A percentile compares a stretch with the other conserved stretches of the same genome.
Evolutionary conservation across 2,888 invertebrate species (phyloP).

Genomic region (Arctia plantaginis): DNA sequence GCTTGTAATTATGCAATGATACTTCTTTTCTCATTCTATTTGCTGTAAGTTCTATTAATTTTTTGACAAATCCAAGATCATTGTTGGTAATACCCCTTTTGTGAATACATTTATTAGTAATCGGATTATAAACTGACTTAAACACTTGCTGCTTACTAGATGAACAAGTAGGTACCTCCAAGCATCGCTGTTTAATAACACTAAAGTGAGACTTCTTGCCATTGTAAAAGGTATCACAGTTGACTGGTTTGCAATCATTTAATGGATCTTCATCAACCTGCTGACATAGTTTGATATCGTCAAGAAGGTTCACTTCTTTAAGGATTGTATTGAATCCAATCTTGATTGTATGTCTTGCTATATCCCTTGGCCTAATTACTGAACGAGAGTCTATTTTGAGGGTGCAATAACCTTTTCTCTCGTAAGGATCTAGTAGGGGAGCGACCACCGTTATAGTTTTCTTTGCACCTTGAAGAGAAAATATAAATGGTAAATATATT

Average conservation of each 20-base stretch:
- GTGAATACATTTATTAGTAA: slow-evolving; percentile 63
- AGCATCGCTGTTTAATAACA: slow-evolving; percentile 62
- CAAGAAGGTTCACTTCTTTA: slow-evolving; percentile 38
- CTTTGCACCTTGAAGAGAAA: slow-evolving; percentile 54
- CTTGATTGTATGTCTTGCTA: slow-evolving; percentile 63
- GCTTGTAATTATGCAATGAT: not conserved
- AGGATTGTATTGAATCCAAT: slow-evolving; percentile 72
- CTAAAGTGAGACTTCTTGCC: slow-evolving; percentile 64
- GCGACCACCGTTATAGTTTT: slow-evolving; percentile 67
- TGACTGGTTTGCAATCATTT: slow-evolving; percentile 72
- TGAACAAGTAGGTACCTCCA: slow-evolving; percentile 59
- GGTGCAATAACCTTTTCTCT: slow-evolving; percentile 69
- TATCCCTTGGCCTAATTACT: slow-evolving; percentile 49
- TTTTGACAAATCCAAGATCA: slow-evolving; percentile 67
- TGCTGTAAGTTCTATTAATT: slow-evolving; percentile 41
- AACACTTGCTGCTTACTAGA: slow-evolving; percentile 50
- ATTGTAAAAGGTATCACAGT: slow-evolving; percentile 75
- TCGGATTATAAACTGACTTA: slow-evolving; percentile 62
- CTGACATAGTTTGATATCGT: slow-evolving; percentile 57
- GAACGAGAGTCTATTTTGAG: slow-evolving; percentile 69
- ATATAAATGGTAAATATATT: slow-evolving; percentile 8
- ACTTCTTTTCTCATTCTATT: not conserved
- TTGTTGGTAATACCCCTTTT: slow-evolving; percentile 52
- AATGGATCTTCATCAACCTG: slow-evolving; percentile 70
- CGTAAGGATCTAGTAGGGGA: slow-evolving; percentile 65